Evolutionary conservation across 2,113 vertebrate species (phyloP), one percentile per base, ranked within the genome.

Genomic region (Macroglossus sobrinus): DNA sequence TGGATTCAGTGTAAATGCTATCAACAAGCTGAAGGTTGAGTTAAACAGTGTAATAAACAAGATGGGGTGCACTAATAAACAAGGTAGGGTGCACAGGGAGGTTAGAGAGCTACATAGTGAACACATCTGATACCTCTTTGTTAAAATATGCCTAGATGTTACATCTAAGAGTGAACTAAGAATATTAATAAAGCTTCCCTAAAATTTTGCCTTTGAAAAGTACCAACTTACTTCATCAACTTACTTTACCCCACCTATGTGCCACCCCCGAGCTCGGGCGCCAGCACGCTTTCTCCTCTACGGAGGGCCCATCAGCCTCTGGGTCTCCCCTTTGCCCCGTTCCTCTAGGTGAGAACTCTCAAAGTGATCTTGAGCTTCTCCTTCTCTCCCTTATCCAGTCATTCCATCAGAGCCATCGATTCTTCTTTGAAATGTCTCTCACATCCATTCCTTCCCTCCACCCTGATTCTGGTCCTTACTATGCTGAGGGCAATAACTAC

Each of bases 1-100:
- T 59, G 68, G 33, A 50, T 40, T 95, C 55, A 75, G 61, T 66
- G 33, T 57, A 84, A 63, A 74, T 21, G 14, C 55, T 50, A 91
- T 8, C 7, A 53, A 55, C 22, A 85, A 86, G 68, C 35, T 10
- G 1, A 87, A 69, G 59, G 45, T 1, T 63, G 61, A 76, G 15
- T 63, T 61, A 82, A 85, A 38, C 5, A 5, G 35, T 24, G 35
- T 11, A 75, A 18, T 13, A 82, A 87, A 71, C 47, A 33, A 59
- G 33, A 47, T 3, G 5, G 14, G 28, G 21, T 26, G 50, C 38
- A 10, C 53, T 69, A 61, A 53, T 33, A 47, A 87, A 61, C 33
- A 93, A 61, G 28, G 33, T 21, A 7, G 11, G 2, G 22, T 74
- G 4, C 5, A 28, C 38, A 75, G 66, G 28, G 11, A 96, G 28